Evolutionary conservation across 2,113 vertebrate genomes (phyloP).

Genomic region (Prolemur simus): DNA sequence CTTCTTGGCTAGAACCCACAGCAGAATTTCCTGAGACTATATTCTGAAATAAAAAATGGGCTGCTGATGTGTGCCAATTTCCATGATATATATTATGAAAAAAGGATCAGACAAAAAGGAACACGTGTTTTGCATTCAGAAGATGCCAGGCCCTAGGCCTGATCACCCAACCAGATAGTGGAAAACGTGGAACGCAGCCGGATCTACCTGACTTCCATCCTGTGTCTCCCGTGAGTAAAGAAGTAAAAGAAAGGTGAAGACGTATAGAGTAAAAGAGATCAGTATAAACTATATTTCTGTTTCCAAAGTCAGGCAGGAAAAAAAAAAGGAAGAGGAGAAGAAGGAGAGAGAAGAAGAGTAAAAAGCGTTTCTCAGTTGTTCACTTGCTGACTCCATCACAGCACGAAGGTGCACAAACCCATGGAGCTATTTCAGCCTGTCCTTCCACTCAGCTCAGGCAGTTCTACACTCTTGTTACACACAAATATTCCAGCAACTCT

Average conservation of each 20-base stretch:
- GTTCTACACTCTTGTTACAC: neutral
- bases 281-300: neutral
- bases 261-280: neutral
- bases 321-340: too few species aligned
- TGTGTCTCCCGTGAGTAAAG: neutral
- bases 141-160: neutral
- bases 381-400: neutral
- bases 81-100: neutral
- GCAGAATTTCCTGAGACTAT: neutral
- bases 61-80: neutral
- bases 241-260: neutral
- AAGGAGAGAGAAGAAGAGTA: neutral
- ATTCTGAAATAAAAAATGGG: neutral
- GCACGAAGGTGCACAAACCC: neutral
- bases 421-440: neutral
- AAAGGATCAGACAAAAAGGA: neutral
- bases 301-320: neutral
- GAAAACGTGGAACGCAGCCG: neutral
- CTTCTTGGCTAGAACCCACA: neutral
- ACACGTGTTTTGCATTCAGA: neutral
- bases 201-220: neutral
- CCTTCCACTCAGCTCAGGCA: neutral
- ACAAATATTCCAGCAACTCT: neutral
- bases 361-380: neutral
- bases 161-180: neutral